Conservation (phyloP, 2,888 invertebrate genomes). For the Eledona agricola region DNA sequence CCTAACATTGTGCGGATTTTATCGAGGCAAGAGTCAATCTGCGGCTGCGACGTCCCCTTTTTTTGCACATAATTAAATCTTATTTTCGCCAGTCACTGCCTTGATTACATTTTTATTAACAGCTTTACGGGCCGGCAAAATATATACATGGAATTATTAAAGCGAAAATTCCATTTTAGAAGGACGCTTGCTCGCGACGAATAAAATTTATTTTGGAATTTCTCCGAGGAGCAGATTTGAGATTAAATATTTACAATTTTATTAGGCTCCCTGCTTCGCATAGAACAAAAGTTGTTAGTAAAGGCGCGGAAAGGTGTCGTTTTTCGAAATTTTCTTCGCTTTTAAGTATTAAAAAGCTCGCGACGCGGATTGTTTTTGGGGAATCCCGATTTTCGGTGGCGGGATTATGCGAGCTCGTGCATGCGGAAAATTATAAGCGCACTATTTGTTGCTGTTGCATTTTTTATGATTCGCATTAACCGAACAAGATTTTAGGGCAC, state of each 20-base stretch:
- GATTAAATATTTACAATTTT: constrained; percentile 15
- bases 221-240: constrained; percentile 5
- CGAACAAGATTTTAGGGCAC: too few relatives aligned
- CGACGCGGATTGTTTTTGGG: too few relatives aligned
- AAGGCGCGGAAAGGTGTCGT: constrained; percentile 3
- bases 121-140: neutral
- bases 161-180: constrained; percentile 1
- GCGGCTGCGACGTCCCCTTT: too few relatives aligned
- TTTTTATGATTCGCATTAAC: too few relatives aligned
- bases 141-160: constrained; percentile 6
- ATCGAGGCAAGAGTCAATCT: too few relatives aligned
- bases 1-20: too few relatives aligned
- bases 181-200: neutral
- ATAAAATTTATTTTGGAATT: constrained; percentile 6
- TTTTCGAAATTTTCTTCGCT: neutral
- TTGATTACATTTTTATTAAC: constrained; percentile 6
- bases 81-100: neutral
- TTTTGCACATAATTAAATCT: constrained; percentile 1
- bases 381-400: too few relatives aligned
- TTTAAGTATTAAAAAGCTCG: constrained; percentile 5
- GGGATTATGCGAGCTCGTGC: too few relatives aligned
- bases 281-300: constrained; percentile 14
- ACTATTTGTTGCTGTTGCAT: too few relatives aligned
- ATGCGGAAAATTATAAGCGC: neutral
- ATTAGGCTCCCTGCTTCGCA: constrained; percentile 2